These are phyloP conservation scores for Philereme vetulata DNA, from an alignment of 2,888 invertebrate genomes.

Conservation along the genomic window DNA sequence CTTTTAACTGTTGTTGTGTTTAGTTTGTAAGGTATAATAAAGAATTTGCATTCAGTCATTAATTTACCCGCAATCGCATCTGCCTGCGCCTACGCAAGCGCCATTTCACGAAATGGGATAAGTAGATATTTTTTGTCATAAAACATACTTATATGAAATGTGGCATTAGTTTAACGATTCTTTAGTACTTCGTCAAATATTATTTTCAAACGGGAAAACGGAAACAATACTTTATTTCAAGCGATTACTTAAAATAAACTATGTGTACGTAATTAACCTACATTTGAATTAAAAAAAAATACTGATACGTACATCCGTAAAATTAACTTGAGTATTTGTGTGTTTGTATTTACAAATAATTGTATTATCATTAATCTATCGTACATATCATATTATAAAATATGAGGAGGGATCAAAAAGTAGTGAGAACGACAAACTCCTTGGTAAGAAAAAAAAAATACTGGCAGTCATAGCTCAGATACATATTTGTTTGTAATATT, in stretches of 20 bases:
- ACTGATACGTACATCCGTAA: not conserved
- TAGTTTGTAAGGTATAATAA: too few relatives aligned
- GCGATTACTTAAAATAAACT: slow-evolving; percentile 34
- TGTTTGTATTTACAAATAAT: too few relatives aligned
- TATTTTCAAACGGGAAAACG: slow-evolving; percentile 33
- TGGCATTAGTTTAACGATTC: slow-evolving; percentile 13
- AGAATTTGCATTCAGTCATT: too few relatives aligned
- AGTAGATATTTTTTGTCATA: slow-evolving; percentile 36
- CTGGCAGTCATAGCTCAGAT: too few relatives aligned
- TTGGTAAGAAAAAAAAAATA: too few relatives aligned
- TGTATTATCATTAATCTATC: too few relatives aligned
- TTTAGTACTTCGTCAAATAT: slow-evolving; percentile 7
- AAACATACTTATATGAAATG: slow-evolving; percentile 33
- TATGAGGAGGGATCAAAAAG: too few relatives aligned
- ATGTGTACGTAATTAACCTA: not conserved
- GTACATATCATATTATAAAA: too few relatives aligned
- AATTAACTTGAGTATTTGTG: too few relatives aligned
- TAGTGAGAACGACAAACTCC: too few relatives aligned
- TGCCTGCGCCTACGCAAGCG: slow-evolving; percentile 27
- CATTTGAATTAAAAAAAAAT: not conserved
- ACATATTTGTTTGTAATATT: too few relatives aligned
- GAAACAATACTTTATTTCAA: slow-evolving; percentile 7
- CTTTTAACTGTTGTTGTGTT: too few relatives aligned
- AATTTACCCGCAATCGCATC: slow-evolving; percentile 11
- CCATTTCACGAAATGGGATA: slow-evolving; percentile 32